phyloP scores from a whole-genome alignment of 2,888 invertebrate genomes.

The Smittia aterrima region DNA sequence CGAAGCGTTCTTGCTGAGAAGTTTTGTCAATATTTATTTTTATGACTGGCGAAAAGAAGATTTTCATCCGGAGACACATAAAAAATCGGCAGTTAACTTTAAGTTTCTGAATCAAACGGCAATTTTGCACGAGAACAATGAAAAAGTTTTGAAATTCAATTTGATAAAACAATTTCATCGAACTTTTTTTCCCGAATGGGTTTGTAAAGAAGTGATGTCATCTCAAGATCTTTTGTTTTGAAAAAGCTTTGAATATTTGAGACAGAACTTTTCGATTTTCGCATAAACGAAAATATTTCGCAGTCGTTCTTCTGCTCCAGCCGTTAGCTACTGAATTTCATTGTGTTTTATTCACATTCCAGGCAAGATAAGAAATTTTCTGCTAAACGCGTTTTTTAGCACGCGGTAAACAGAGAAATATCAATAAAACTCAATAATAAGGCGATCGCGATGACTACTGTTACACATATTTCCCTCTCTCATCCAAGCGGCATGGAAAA shows the following conservation, averaged over 20 bases:
- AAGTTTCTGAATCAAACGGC: slow-evolving; percentile 31
- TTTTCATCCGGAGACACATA: not conserved
- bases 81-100: not conserved
- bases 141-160: not conserved
- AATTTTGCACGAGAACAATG: slow-evolving; percentile 14
- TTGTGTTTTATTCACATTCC: slow-evolving; percentile 39
- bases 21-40: no score
- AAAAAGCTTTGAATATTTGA: no score
- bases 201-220: not conserved
- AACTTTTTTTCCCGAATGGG: not conserved
- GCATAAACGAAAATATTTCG: slow-evolving; percentile 11
- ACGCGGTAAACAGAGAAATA: slow-evolving; percentile 30
- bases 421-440: slow-evolving; percentile 30
- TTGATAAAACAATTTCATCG: slow-evolving; percentile 9
- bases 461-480: slow-evolving; percentile 19
- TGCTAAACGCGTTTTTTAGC: slow-evolving; percentile 14
- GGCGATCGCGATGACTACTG: slow-evolving; percentile 29
- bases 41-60: no score
- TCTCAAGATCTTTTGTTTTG: no score
- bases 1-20: no score
- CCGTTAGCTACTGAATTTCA: slow-evolving; percentile 32
- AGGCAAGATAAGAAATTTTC: not conserved
- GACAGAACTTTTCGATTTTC: no score
- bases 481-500: not conserved
- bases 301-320: no score